phyloP scores from a whole-genome alignment of 2,113 vertebrate species.

The Stigmatopora nigra region DNA sequence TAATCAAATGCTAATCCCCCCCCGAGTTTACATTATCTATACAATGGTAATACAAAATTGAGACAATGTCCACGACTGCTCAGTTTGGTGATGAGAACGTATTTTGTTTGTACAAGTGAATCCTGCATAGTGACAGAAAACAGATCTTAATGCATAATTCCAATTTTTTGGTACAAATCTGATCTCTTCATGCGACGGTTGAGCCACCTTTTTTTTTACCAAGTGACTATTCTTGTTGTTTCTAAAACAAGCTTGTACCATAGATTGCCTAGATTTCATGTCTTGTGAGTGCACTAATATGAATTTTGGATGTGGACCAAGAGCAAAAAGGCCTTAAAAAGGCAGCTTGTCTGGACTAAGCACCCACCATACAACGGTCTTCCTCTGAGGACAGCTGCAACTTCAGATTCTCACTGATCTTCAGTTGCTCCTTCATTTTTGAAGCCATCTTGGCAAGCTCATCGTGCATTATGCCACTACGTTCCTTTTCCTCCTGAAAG shows the following conservation, averaged over 20 bases:
- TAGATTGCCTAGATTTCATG: background rate
- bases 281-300: background rate
- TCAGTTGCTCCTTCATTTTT: constrained; percentile 91
- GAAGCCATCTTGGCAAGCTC: constrained; percentile 87
- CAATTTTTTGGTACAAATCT: no score
- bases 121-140: background rate
- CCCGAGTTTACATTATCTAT: constrained; percentile 49
- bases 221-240: background rate
- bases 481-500: constrained; percentile 86
- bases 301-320: background rate
- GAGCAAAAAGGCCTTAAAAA: background rate
- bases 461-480: constrained; percentile 83
- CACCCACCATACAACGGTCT: constrained; percentile 83
- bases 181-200: no score
- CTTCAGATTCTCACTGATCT: constrained; percentile 81
- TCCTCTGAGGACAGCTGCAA: constrained; percentile 81
- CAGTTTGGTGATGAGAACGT: background rate
- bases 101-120: background rate
- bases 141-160: no score
- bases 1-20: constrained; percentile 45
- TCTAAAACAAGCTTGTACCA: background rate
- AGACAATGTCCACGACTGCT: background rate
- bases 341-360: background rate
- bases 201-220: no score
- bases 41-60: constrained; percentile 17